Evolutionary conservation across 2,888 invertebrate genomes (phyloP).

Genomic region (Odontocerum albicorne): DNA sequence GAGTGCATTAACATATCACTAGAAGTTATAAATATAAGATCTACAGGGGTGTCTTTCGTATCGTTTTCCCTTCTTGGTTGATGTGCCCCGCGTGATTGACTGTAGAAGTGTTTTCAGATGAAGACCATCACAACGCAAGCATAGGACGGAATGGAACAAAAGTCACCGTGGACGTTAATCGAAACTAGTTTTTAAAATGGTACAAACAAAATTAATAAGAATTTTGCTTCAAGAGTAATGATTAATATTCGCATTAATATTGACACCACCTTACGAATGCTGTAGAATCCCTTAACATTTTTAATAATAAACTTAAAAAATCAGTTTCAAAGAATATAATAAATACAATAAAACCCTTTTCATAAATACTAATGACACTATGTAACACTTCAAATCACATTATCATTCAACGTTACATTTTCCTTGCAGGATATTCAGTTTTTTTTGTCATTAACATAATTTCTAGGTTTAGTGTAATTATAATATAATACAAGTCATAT

Average conservation of each 20-base stretch:
- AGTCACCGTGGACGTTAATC: conserved; percentile 49
- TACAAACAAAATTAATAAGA: conserved; percentile 26
- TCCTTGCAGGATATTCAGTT: too few species aligned
- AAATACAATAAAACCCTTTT: not conserved
- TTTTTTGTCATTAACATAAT: too few species aligned
- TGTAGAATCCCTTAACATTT: conserved; percentile 2
- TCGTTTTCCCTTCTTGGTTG: too few species aligned
- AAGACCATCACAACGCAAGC: conserved; percentile 59
- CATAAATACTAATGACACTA: too few species aligned
- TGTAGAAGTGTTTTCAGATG: conserved; percentile 49
- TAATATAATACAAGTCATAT: too few species aligned
- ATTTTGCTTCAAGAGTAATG: conserved; percentile 24
- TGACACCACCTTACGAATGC: conserved; percentile 9
- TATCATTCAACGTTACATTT: conserved; percentile 9
- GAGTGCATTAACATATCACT: too few species aligned
- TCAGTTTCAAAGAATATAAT: conserved; percentile 24
- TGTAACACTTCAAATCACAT: too few species aligned
- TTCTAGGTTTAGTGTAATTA: too few species aligned
- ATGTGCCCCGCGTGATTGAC: conserved; percentile 29
- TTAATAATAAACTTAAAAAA: conserved; percentile 1
- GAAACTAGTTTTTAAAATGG: conserved; percentile 34
- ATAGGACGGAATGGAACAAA: conserved; percentile 63
- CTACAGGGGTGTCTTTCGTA: too few species aligned
- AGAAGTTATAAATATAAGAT: too few species aligned
- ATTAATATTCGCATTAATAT: conserved; percentile 22